Evolutionary conservation across 2,888 invertebrate genomes (phyloP).

Genomic region (Hydriomena furcata): DNA sequence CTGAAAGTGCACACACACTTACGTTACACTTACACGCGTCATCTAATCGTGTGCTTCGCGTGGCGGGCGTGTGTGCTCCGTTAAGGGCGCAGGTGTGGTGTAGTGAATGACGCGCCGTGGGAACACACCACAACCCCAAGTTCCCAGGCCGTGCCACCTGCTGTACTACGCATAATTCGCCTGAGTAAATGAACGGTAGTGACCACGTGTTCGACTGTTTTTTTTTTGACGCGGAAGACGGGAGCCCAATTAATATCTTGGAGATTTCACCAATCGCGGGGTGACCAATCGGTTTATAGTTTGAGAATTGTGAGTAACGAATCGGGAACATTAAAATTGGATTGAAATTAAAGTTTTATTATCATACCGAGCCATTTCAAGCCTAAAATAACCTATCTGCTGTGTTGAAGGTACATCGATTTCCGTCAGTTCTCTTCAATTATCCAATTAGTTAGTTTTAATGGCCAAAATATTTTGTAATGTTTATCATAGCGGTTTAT

Average conservation of each 20-base stretch:
- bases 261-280: constrained; percentile 22
- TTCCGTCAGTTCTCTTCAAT: too few species aligned
- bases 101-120: constrained; percentile 79
- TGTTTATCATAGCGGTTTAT: too few species aligned
- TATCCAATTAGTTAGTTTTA: too few species aligned
- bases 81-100: constrained; percentile 78
- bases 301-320: constrained; percentile 20
- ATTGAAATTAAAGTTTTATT: constrained; percentile 10
- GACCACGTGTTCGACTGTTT: constrained; percentile 79
- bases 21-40: constrained; percentile 46
- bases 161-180: constrained; percentile 83
- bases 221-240: constrained; percentile 78
- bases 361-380: constrained; percentile 1
- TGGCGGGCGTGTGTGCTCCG: constrained; percentile 80
- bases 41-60: constrained; percentile 79
- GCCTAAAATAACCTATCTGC: too few species aligned
- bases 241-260: constrained; percentile 24
- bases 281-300: constrained; percentile 13
- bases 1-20: constrained; percentile 28
- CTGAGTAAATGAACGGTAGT: constrained; percentile 83
- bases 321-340: constrained; percentile 25
- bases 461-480: too few species aligned
- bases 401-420: too few species aligned
- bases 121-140: constrained; percentile 76
- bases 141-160: constrained; percentile 81